Conservation (phyloP, 2,113 vertebrate genomes). For the Corythaeola cristata region DNA sequence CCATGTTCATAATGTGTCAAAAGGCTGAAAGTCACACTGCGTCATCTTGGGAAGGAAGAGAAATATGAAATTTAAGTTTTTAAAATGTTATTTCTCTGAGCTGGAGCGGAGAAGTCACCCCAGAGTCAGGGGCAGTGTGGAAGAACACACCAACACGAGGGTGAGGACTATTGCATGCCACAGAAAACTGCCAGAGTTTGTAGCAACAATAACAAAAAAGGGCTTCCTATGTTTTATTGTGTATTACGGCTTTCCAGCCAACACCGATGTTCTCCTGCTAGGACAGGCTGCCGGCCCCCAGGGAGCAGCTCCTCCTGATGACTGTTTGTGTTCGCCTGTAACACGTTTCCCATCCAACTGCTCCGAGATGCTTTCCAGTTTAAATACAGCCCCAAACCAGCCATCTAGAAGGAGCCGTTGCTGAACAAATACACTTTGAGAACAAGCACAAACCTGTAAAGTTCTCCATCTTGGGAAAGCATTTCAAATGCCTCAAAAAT, state of each 20-base stretch:
- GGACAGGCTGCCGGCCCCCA: neutral
- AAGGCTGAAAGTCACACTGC: neutral
- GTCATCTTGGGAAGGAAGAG: neutral
- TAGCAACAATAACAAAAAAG: neutral
- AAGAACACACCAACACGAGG: neutral
- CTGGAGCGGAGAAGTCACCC: neutral
- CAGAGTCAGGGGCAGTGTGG: neutral
- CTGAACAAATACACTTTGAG: neutral
- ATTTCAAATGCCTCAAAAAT: neutral
- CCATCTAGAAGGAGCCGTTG: neutral
- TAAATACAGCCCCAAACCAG: neutral
- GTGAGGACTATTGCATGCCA: neutral
- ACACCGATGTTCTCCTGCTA: neutral
- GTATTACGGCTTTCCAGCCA: neutral
- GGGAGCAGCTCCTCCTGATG: neutral
- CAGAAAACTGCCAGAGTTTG: neutral
- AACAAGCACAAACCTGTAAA: conserved; percentile 38
- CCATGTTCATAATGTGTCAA: rapidly evolving
- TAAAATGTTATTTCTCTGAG: neutral
- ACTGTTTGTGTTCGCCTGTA: neutral
- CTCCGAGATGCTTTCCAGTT: neutral
- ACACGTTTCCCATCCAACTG: neutral
- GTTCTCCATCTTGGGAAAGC: neutral
- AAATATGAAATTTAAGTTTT: neutral
- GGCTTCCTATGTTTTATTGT: conserved; percentile 1